These are phyloP conservation scores for Sigmodon hispidus DNA, from an alignment of 2,113 vertebrate genomes.

Conservation along the genomic window DNA sequence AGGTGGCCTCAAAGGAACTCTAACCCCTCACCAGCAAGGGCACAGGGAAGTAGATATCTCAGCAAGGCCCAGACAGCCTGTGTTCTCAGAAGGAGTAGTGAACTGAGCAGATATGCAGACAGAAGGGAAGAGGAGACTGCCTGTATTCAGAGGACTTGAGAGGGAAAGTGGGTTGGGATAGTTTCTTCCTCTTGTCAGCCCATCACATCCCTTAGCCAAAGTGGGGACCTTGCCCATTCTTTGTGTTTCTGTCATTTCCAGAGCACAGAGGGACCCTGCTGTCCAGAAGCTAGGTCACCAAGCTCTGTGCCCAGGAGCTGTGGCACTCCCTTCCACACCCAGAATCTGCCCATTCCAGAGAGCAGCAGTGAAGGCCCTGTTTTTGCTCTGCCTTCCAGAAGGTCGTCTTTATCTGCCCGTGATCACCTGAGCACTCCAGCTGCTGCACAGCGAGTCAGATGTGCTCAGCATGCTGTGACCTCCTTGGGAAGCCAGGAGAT, in stretches of 20 bases:
- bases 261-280: not conserved
- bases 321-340: not conserved
- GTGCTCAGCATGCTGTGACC: not conserved
- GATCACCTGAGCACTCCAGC: not conserved
- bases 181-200: not conserved
- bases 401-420: not conserved
- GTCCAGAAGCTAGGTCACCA: not conserved
- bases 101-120: not conserved
- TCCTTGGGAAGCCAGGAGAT: not conserved
- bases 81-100: not conserved
- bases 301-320: not conserved
- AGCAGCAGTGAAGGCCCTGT: not conserved
- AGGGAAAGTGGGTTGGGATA: not conserved
- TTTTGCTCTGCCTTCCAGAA: not conserved
- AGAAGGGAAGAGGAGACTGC: not conserved
- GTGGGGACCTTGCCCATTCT: not conserved
- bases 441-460: not conserved
- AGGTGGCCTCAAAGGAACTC: not conserved
- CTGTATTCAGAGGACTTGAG: not conserved
- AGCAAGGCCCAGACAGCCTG: not conserved
- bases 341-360: not conserved
- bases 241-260: not conserved
- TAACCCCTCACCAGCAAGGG: not conserved
- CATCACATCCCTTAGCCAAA: not conserved
- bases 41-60: not conserved